A percentile compares a stretch with the other conserved stretches of the same genome.
These are phyloP conservation scores for Ammospiza nelsoni DNA, from an alignment of 2,113 vertebrate genomes.

Conservation along the genomic window DNA sequence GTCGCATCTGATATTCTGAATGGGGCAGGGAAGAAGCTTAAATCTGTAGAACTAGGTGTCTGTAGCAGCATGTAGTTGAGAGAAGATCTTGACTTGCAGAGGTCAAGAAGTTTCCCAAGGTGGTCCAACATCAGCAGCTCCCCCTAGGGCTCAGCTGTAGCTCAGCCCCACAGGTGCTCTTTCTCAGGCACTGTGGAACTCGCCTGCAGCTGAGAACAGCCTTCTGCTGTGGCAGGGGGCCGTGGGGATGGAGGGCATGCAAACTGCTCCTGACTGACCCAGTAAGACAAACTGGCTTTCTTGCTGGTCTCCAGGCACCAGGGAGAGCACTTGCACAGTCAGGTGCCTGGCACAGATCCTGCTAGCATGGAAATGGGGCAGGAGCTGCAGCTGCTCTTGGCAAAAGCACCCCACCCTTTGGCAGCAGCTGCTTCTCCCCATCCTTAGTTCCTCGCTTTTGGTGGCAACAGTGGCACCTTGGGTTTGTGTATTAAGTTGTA, in stretches of 20 bases:
- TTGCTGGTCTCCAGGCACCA: background rate
- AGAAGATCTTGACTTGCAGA: slow-evolving; percentile 8
- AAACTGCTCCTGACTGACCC: background rate
- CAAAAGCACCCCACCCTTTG: background rate
- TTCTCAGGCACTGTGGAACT: background rate
- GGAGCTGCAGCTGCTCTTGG: background rate
- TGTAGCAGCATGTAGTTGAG: slow-evolving; percentile 23
- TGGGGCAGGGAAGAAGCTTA: background rate
- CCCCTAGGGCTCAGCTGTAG: background rate
- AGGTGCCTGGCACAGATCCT: background rate
- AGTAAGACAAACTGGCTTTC: background rate
- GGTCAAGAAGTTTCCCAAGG: background rate
- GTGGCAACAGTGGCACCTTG: slow-evolving; percentile 33
- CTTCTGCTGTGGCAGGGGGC: background rate
- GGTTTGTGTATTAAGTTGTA: slow-evolving; percentile 51
- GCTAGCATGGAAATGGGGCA: background rate
- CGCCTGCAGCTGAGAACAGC: background rate
- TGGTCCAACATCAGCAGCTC: background rate
- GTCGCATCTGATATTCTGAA: background rate
- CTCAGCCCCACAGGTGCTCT: background rate
- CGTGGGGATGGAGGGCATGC: background rate
- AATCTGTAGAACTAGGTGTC: background rate
- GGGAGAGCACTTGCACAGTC: background rate
- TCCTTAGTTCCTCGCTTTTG: background rate
- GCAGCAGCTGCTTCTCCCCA: slow-evolving; percentile 12